These are phyloP conservation scores for Dendropsophus ebraccatus DNA, from an alignment of 2,113 vertebrate genomes.

Conservation along the genomic window DNA sequence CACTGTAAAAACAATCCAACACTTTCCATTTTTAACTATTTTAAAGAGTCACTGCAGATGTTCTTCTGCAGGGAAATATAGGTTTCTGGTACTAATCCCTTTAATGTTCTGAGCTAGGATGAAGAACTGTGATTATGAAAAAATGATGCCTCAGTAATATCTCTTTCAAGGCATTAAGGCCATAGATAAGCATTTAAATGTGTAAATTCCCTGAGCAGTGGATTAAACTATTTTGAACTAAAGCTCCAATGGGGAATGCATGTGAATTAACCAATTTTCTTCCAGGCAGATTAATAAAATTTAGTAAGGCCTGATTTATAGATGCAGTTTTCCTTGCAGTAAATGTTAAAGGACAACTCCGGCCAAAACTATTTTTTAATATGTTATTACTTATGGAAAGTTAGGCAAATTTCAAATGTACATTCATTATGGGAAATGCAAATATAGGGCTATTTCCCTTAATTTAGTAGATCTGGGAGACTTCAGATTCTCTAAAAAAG, in stretches of 20 bases:
- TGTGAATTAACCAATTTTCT: slow-evolving; percentile 21
- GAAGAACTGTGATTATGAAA: not conserved
- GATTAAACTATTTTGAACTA: slow-evolving; percentile 29
- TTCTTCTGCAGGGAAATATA: slow-evolving; percentile 23
- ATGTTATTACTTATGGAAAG: too few species aligned
- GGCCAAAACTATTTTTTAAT: too few species aligned
- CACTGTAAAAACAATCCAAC: not conserved
- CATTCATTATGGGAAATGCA: too few species aligned
- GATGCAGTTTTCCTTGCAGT: not conserved
- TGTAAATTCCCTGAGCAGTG: slow-evolving; percentile 26
- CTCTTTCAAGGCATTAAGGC: slow-evolving; percentile 47
- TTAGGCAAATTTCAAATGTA: too few species aligned
- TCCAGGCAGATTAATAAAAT: not conserved
- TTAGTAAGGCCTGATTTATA: not conserved
- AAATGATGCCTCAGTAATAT: slow-evolving; percentile 35
- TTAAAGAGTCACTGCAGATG: not conserved
- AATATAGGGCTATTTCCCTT: too few species aligned
- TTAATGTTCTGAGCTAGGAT: slow-evolving; percentile 28
- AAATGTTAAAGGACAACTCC: too few species aligned
- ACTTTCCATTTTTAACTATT: not conserved
- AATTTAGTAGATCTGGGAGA: too few species aligned
- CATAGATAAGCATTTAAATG: slow-evolving; percentile 39
- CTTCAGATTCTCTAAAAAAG: too few species aligned
- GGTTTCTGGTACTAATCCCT: slow-evolving; percentile 20
- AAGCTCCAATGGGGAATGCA: not conserved